A percentile compares a stretch with the other conserved stretches of the same genome.
phyloP scores from a whole-genome alignment of 2,113 vertebrate genomes.

The Terrapene triunguis region DNA sequence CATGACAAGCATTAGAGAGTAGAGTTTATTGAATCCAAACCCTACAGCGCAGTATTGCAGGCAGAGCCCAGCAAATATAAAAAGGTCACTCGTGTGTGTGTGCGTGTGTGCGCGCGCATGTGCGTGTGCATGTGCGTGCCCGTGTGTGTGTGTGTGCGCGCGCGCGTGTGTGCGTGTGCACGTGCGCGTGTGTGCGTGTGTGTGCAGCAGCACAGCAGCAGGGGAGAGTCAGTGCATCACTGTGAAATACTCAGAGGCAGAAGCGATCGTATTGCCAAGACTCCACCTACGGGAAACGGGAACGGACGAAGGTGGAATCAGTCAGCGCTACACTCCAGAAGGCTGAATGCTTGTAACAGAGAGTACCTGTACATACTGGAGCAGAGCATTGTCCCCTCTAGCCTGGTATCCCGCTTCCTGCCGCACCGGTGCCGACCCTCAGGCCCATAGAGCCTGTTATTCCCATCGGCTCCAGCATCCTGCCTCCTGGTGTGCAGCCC shows the following conservation, averaged over 20 bases:
- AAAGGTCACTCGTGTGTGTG: background rate
- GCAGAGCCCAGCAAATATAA: background rate
- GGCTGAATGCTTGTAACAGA: background rate
- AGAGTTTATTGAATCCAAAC: background rate
- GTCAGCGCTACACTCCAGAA: background rate
- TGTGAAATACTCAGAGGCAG: background rate
- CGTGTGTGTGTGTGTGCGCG: background rate
- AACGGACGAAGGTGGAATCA: background rate
- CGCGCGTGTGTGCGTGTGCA: too few species aligned
- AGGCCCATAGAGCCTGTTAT: background rate
- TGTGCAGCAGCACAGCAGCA: background rate
- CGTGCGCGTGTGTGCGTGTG: fast-evolving
- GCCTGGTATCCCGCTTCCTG: background rate
- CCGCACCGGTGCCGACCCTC: fast-evolving
- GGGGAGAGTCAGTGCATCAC: background rate
- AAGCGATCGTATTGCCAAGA: background rate
- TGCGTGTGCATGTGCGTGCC: too few species aligned
- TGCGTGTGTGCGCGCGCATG: too few species aligned
- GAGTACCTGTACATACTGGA: too few species aligned
- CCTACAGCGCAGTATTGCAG: background rate
- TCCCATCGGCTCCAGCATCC: background rate
- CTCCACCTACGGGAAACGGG: background rate
- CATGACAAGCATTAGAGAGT: background rate
- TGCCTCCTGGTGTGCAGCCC: background rate
- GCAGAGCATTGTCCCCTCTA: too few species aligned